phyloP scores from a whole-genome alignment of 2,113 vertebrate species.

The Pandion haliaetus region DNA sequence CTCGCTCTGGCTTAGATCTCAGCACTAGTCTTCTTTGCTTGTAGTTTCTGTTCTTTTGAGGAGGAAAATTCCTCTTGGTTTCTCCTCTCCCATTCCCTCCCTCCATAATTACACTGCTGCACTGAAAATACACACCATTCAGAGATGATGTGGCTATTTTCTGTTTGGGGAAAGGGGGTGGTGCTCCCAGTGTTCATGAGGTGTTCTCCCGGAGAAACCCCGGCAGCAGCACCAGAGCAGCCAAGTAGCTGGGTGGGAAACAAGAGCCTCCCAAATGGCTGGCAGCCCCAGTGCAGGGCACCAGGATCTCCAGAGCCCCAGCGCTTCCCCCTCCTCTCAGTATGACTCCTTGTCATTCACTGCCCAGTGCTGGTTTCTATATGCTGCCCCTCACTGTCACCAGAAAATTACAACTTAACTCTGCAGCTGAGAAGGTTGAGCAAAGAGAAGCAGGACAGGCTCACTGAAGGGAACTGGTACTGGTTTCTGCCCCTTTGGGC shows the following conservation, averaged over 20 bases:
- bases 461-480: not conserved
- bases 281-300: not conserved
- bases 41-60: not conserved
- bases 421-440: not conserved
- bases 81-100: not conserved
- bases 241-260: not conserved
- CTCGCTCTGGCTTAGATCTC: not conserved
- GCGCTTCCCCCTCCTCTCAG: not conserved
- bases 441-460: not conserved
- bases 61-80: not conserved
- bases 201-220: not conserved
- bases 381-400: not conserved
- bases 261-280: not conserved
- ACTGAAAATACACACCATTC: not conserved
- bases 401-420: not conserved
- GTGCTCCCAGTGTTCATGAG: not conserved
- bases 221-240: not conserved
- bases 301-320: not conserved
- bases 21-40: not conserved
- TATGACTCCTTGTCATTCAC: not conserved
- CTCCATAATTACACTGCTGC: not conserved
- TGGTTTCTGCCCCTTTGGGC: not conserved
- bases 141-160: not conserved
- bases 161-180: not conserved
- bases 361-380: not conserved